Conservation (phyloP, 2,113 vertebrate genomes). For the Hoplias malabaricus region DNA sequence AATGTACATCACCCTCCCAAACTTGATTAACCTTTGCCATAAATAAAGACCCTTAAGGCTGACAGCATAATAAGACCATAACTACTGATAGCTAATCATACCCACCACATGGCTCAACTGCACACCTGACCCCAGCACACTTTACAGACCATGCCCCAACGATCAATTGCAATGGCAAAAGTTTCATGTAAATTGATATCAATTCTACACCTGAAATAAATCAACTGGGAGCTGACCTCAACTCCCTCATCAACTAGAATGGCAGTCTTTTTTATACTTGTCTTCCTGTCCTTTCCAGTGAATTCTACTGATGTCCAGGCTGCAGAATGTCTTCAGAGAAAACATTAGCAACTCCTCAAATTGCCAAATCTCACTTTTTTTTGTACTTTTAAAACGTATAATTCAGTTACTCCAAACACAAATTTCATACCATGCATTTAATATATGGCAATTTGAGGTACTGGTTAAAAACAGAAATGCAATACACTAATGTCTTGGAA, state of each 20-base stretch:
- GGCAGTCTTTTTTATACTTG: constrained; percentile 66
- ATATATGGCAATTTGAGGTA: constrained; percentile 6
- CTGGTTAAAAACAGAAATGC: background rate
- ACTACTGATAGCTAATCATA: constrained; percentile 46
- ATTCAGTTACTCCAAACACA: background rate
- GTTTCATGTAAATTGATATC: constrained; percentile 73
- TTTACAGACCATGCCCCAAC: constrained; percentile 62
- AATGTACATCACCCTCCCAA: background rate
- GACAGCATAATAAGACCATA: background rate
- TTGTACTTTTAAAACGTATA: background rate
- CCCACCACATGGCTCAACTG: constrained; percentile 64
- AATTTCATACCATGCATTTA: background rate
- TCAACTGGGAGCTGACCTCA: constrained; percentile 70
- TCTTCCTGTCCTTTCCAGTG: constrained; percentile 49
- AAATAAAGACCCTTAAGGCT: too few species aligned
- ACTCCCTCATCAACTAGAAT: constrained; percentile 60
- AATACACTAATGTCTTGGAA: background rate
- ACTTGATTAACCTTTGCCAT: too few species aligned
- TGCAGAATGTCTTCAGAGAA: constrained; percentile 9
- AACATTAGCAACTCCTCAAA: background rate
- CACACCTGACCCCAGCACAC: constrained; percentile 68
- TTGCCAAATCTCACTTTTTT: background rate
- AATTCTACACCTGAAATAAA: constrained; percentile 70
- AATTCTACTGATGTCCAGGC: constrained; percentile 18
- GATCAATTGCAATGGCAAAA: constrained; percentile 62